Base-by-base conservation (phyloP, 2,888 invertebrate species). In the Chrysopilus asiliformis region DNA sequence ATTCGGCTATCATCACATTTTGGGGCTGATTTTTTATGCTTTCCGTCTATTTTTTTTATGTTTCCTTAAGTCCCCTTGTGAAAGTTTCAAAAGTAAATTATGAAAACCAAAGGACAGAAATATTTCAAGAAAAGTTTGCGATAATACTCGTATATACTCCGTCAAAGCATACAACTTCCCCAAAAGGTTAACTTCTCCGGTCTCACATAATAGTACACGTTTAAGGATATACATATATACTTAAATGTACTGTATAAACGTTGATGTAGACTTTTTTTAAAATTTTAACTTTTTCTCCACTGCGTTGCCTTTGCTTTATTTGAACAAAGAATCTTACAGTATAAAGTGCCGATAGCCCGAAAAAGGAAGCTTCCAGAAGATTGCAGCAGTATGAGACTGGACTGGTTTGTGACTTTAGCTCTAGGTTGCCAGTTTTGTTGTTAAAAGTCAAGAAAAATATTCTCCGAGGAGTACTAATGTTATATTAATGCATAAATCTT, bases 401-500 rank as follows among this genome's bases (percentile, higher is more conserved):
- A 6, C 24, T 6, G 24, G 32, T 32, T 31, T 14, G 31, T 22
- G 24, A 20, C 14, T 15, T 28, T 24, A 28, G 26, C 35, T 26
- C 22, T 17, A 22, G 16, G 33, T 13, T 18, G 13, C 13, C 20
- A 14, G 31, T 34, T 32, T 32, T 34, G 19, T 24, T 27, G 38
- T 38, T 28, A 34, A 28, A 38, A 34, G 34, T 35, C 31, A 27
- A 30, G 24, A 16, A 24, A 34, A n/a, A n/a, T n/a, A 41, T 24
- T 24, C 41, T 32, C 41, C 16, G 20, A 34, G 41, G 41, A 41
- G 38, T 41, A 41, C 41, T 41, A 41, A 41, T 41, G 41, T 38
- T 41, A 38, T 41, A 41, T 41, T 41, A 41, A 41, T 41, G 41
- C 38, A 41, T 41, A 41, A 41, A 41, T 41, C 41, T 41, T 41